Base-by-base conservation (phyloP, 1,140 invertebrate genomes). In the Bicyclus anynana region DNA sequence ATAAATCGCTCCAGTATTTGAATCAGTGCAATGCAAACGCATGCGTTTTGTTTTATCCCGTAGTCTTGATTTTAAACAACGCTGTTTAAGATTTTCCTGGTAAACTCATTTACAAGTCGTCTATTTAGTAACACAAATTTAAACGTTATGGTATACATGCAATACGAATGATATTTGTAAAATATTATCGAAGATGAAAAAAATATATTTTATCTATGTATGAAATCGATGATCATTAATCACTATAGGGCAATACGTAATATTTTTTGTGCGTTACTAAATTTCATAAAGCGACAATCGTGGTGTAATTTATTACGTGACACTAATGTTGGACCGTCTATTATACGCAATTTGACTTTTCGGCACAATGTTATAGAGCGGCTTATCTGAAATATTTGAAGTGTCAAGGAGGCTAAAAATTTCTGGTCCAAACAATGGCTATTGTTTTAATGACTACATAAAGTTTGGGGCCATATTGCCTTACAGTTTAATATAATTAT, bases 281-380 rank as follows among this genome's bases (percentile, higher is more conserved):
- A 53, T 44, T 53, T 29, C 26, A 52, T 52, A 42, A 53, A 53
- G 13, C 26, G 9, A 29, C 17, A 42, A 26, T 46, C 48, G 35
- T 54, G 20, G 10, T 46, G 59, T 69, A 74, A 77, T 77, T 56
- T 69, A 70, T 67, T 77, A 77, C 74, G 74, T 77, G 74, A 69
- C 55, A 38, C 65, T 44, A 58, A 71, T 74, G 69, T 65, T 60
- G 47, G 56, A 56, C 58, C 49, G 60, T 56, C 62, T 58, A 60
- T 62, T 67, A 35, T 65, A 53, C 52, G 51, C 53, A 59, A 50
- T 62, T 62, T 53, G 50, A 49, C 18, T 59, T 48, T 59, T 59
- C 37, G 35, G 29, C 9, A 23, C 44, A 59, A 53, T 44, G 26
- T 51, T 51, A 51, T 57, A 51, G 55, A 57, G 51, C 35, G 48